phyloP scores from a whole-genome alignment of 2,113 vertebrate genomes.

The Centropristis striata region DNA sequence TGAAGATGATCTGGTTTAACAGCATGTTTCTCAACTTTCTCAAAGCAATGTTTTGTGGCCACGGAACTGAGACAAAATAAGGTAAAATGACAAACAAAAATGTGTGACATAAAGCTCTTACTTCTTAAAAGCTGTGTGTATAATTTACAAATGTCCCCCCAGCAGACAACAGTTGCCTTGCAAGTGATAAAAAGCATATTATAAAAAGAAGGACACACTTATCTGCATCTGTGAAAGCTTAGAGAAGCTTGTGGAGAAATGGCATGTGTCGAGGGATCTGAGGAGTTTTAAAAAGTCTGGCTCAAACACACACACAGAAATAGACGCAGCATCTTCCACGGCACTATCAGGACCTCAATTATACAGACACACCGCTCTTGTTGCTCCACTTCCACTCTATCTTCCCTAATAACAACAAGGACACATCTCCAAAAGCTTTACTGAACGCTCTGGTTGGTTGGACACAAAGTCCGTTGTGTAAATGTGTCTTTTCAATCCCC shows the following conservation, averaged over 20 bases:
- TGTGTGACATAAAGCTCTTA: slow-evolving; percentile 5
- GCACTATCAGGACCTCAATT: neutral
- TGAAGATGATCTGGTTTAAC: neutral
- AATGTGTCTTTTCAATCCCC: slow-evolving; percentile 16
- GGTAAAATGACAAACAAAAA: slow-evolving; percentile 11
- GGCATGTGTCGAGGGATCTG: slow-evolving; percentile 30
- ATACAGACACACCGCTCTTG: neutral
- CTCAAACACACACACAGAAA: slow-evolving; percentile 1
- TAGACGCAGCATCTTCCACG: neutral
- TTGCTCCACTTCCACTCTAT: slow-evolving; percentile 11
- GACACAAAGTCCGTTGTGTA: slow-evolving; percentile 5
- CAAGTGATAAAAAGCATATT: slow-evolving; percentile 35
- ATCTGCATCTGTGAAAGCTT: slow-evolving; percentile 38
- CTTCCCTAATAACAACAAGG: slow-evolving; percentile 2
- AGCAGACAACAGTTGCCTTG: slow-evolving; percentile 25
- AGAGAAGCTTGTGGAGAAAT: slow-evolving; percentile 43
- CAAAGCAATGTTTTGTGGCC: neutral
- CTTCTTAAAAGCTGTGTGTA: slow-evolving; percentile 11
- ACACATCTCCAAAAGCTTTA: neutral
- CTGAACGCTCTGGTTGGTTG: neutral
- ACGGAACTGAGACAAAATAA: neutral
- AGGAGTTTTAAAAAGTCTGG: slow-evolving; percentile 30
- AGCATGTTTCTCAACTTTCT: neutral
- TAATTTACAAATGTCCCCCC: slow-evolving; percentile 48
- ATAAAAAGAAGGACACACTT: slow-evolving; percentile 20